These are phyloP conservation scores for Micromys minutus DNA, from an alignment of 2,113 vertebrate species.

Conservation along the genomic window DNA sequence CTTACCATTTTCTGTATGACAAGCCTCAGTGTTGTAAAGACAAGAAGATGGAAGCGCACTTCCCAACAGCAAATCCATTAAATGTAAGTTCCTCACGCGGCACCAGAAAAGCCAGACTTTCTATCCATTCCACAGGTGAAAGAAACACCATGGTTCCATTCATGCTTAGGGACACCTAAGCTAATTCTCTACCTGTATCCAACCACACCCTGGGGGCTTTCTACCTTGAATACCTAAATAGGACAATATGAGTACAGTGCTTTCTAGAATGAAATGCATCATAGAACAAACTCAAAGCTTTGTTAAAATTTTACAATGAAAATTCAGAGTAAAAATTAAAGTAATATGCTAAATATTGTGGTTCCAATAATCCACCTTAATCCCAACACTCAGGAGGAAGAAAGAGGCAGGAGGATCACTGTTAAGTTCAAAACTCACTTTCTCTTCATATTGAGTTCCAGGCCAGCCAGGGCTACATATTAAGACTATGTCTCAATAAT, in stretches of 20 bases:
- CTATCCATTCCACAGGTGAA: neutral
- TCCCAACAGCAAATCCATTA: neutral
- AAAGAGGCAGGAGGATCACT: neutral
- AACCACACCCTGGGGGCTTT: neutral
- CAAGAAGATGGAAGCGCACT: neutral
- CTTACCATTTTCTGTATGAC: neutral
- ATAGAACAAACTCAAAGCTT: neutral
- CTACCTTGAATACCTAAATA: neutral
- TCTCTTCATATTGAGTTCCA: neutral
- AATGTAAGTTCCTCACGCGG: neutral
- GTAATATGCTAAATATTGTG: neutral
- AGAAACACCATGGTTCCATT: neutral
- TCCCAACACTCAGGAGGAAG: neutral
- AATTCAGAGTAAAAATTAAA: neutral
- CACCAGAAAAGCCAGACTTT: neutral
- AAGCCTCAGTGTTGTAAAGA: conserved; percentile 14
- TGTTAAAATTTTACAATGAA: neutral
- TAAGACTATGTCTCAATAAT: neutral
- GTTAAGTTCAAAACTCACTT: neutral
- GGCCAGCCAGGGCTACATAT: neutral
- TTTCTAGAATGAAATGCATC: conserved; percentile 17
- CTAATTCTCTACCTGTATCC: neutral
- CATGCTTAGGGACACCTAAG: neutral
- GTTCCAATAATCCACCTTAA: neutral
- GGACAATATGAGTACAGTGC: neutral